Base-by-base conservation (phyloP, 2,888 invertebrate genomes). In the Trachelus troglodyta region DNA sequence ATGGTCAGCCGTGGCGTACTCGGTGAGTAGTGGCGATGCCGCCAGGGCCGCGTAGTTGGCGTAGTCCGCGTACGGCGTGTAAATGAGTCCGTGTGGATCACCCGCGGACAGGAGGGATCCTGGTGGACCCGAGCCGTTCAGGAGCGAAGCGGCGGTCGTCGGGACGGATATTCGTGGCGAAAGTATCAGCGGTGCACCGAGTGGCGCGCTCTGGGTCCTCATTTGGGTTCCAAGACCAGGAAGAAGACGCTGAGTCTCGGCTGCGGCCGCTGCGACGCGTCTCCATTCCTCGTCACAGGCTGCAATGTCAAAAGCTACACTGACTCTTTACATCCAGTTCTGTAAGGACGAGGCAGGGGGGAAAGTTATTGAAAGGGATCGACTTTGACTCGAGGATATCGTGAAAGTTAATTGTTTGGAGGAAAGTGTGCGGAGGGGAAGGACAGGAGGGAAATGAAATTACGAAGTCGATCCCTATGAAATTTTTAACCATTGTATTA, bases 141-240 rank as follows among this genome's bases (percentile, higher is more conserved):
- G 88, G 71, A 94, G 92, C 75, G 94, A 93, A 75, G 96, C 95
- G 71, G 95, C 96, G 80, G 96, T 94, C 77, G 95, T 97, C 75
- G 96, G 95, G 79, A 95, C 96, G 23, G 96, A 96, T 95, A 97
- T 96, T 86, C 98, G 94, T 79, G 97, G 97, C 73, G 98, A 97
- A 82, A 98, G 94, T 87, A 99, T 98, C 89, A 98, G 94, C 3
- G 98, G 98, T 1, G 98, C 98, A 37, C 98, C 97, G 81, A 98
- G 92, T 0, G 98, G 98, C 12, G 97, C 95, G 76, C 94, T 95
- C 82, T 94, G 93, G 23, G 93, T 92, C 81, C 95, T 93, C 88
- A 95, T 92, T 78, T 94, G 94, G 79, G 95, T 92, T 69, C 94
- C 93, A 83, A 96, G 92, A 74, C 96, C 95, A 89, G 95, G 93